These are phyloP conservation scores for Galaxias olidus DNA, from an alignment of 2,797 vertebrate genomes.

Conservation along the genomic window DNA sequence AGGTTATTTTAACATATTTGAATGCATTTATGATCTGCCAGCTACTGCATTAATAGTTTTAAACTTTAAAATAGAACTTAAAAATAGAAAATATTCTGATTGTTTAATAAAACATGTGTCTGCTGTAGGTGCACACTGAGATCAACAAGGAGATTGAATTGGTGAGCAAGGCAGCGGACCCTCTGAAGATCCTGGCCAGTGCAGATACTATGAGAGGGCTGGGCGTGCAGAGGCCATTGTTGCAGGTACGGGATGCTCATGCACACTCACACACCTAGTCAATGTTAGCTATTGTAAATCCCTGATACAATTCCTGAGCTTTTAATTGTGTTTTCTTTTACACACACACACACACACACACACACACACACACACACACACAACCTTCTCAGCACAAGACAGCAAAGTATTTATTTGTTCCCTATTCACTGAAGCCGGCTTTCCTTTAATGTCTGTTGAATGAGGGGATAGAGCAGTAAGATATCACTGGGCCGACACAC, in stretches of 20 bases:
- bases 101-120: too few species aligned
- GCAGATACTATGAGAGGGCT: constrained; percentile 97
- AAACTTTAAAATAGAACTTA: too few species aligned
- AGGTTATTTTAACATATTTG: too few species aligned
- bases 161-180: constrained; percentile 90
- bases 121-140: constrained; percentile 83
- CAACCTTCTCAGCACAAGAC: too few species aligned
- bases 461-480: constrained; percentile 5
- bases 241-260: constrained; percentile 81
- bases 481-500: neutral
- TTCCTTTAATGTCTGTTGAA: constrained; percentile 31
- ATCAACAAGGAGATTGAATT: constrained; percentile 97
- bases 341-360: neutral
- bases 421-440: neutral
- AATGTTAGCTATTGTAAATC: neutral
- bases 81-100: too few species aligned
- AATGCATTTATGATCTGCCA: too few species aligned
- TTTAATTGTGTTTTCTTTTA: too few species aligned
- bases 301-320: too few species aligned
- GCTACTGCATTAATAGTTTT: too few species aligned
- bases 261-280: neutral
- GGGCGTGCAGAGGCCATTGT: constrained; percentile 89
- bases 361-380: constrained; percentile 6
- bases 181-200: constrained; percentile 89
- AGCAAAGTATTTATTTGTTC: neutral